Percentiles rank a stretch among this genome's conserved stretches.
phyloP scores from a whole-genome alignment of 2,888 invertebrate species.

The Calephelis perditalis region DNA sequence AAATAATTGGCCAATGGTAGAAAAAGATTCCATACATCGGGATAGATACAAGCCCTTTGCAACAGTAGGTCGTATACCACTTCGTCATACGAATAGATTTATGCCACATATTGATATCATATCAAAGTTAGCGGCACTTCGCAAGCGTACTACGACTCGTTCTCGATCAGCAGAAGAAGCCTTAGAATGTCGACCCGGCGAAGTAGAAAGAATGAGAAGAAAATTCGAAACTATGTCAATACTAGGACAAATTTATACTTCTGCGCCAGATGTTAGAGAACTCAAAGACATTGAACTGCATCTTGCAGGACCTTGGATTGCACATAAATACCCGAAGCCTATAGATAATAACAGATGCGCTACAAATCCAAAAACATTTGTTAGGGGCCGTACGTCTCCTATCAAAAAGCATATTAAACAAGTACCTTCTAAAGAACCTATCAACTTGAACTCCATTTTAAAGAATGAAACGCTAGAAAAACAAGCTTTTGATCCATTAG shows the following conservation, averaged over 20 bases:
- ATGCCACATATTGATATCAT: constrained; percentile 96
- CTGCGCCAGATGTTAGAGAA: constrained; percentile 88
- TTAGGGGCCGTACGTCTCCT: constrained; percentile 52
- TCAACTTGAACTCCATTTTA: constrained; percentile 69
- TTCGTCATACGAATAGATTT: constrained; percentile 83
- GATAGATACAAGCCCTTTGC: constrained; percentile 65
- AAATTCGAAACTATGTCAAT: constrained; percentile 85
- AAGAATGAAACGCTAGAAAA: constrained; percentile 77
- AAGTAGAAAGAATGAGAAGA: constrained; percentile 84
- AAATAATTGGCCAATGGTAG: constrained; percentile 67
- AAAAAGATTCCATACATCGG: constrained; percentile 47
- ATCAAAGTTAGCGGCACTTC: constrained; percentile 87
- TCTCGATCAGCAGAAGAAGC: constrained; percentile 72
- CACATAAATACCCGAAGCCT: constrained; percentile 85
- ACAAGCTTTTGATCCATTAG: constrained; percentile 85
- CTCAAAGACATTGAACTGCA: constrained; percentile 88
- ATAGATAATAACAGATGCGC: constrained; percentile 83
- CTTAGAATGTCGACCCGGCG: constrained; percentile 77
- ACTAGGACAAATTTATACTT: constrained; percentile 87
- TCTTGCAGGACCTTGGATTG: constrained; percentile 87
- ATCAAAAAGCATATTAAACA: constrained; percentile 64
- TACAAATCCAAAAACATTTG: constrained; percentile 53
- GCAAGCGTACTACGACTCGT: constrained; percentile 63
- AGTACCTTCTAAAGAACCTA: constrained; percentile 50
- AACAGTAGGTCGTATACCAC: constrained; percentile 81